Evolutionary conservation across 2,888 invertebrate genomes (phyloP).

Genomic region (Tenthredo mesomela): DNA sequence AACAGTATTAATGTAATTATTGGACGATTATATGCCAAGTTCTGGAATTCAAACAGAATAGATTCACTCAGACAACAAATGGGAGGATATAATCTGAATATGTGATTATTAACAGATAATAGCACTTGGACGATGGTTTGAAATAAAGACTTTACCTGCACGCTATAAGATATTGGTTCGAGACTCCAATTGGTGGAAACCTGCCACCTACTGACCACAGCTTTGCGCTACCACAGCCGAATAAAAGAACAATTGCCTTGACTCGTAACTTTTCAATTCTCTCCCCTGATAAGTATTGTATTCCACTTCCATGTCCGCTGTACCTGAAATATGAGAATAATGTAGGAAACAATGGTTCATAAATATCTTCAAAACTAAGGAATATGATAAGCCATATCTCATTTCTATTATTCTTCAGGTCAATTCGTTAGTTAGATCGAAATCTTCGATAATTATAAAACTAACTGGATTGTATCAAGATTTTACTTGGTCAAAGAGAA

Average conservation of each 20-base stretch:
- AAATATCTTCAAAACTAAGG: slow-evolving; percentile 16
- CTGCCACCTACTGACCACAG: slow-evolving; percentile 79
- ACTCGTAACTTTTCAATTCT: slow-evolving; percentile 80
- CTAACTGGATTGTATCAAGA: neutral
- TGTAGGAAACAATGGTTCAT: slow-evolving; percentile 29
- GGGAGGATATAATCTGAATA: neutral
- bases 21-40: too few relatives aligned
- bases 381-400: neutral
- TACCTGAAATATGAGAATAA: slow-evolving; percentile 79
- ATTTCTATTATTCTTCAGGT: neutral
- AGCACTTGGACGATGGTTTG: neutral
- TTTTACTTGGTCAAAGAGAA: neutral
- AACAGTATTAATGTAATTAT: neutral
- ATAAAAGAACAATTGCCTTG: slow-evolving; percentile 82
- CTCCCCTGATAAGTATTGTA: slow-evolving; percentile 81
- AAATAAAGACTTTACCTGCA: slow-evolving; percentile 80
- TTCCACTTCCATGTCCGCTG: slow-evolving; percentile 89
- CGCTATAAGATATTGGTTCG: slow-evolving; percentile 83
- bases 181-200: slow-evolving; percentile 81
- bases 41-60: neutral
- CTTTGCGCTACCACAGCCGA: slow-evolving; percentile 87
- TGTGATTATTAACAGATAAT: neutral
- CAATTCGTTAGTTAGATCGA: neutral
- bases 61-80: neutral
- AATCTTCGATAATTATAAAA: neutral